Base-by-base conservation (phyloP, 2,888 invertebrate species). In the Cecidostiba fungosa region DNA sequence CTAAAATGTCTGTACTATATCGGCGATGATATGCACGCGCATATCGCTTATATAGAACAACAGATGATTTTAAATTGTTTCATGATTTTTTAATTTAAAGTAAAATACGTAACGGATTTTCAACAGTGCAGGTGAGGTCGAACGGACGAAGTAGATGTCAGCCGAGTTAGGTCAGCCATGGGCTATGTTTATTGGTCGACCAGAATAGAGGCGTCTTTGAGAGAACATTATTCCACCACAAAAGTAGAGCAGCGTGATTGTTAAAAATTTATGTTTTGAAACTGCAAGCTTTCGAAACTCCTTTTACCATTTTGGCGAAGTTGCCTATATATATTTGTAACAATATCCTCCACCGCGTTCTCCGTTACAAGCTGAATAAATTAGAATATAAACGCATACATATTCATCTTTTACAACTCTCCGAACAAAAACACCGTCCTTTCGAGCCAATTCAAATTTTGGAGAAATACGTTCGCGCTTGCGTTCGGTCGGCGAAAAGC, bases 21-120 rank as follows among this genome's bases (percentile, higher is more conserved):
- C 23, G 14, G 14, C 14, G n/a, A 3, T 32, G 1, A 4, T n/a
- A n/a, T 16, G 3, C 23, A 23, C 59, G 0, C 70, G 39, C 36
- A 54, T 69, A 69, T 69, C 69, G 66, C 26, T 0, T 6, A 47
- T 6, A 47, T 29, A 16, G 0, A 1, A 16, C n/a, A 69, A 19
- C 14, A 32, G 12, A 8, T 77, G 36, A 69, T 77, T 83, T 72
- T 8, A 29, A 83, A 70, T 77, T 83, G 39, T 39, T 77, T 54
- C 16, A 8, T 23, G 39, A 70, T 82, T n/a, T n/a, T n/a, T n/a
- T n/a, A n/a, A n/a, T n/a, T n/a, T n/a, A n/a, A n/a, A n/a, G 32
- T 32, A 32, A 32, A 32, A 32, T 32, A 32, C 10, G 39, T 8
- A 43, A 43, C 1, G 12, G 43, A 43, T 43, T 43, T 43, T 43